Evolutionary conservation across 2,797 vertebrate genomes (phyloP).

Genomic region (Bovichtus variegatus): DNA sequence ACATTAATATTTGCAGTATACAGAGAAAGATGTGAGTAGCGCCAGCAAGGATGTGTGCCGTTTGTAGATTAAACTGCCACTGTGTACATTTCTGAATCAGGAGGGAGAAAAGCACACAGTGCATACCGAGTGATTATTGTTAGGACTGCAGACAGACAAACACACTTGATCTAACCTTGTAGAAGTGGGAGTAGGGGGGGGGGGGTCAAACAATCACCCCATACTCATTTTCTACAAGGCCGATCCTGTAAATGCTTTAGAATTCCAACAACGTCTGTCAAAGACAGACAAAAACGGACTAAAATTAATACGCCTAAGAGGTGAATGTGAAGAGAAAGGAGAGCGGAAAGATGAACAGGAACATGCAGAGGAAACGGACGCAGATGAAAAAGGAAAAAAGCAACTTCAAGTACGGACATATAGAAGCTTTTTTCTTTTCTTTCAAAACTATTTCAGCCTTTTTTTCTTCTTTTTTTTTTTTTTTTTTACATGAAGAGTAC

Average conservation of each 20-base stretch:
- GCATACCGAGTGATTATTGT: conserved; percentile 56
- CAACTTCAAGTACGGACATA: not conserved
- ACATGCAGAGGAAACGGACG: not conserved
- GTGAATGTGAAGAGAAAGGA: not conserved
- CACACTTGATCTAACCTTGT: conserved; percentile 45
- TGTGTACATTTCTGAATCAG: conserved; percentile 58
- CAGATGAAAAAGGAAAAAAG: too few species aligned
- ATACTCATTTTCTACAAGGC: conserved; percentile 1
- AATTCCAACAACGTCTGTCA: not conserved
- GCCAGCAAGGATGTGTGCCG: conserved; percentile 56
- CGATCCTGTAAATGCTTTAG: conserved; percentile 2
- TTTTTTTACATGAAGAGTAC: too few species aligned
- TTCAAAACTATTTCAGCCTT: not conserved
- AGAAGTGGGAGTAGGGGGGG: not conserved
- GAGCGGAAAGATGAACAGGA: not conserved
- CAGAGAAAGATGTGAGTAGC: conserved; percentile 29
- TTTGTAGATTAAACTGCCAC: conserved; percentile 64
- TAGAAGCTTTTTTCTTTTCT: not conserved
- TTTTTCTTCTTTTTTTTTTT: too few species aligned
- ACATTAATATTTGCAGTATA: conserved; percentile 30
- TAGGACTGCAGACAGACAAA: conserved; percentile 40
- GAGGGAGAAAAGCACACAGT: conserved; percentile 29
- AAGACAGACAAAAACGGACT: not conserved
- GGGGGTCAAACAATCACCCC: not conserved
- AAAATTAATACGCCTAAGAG: not conserved